Conservation (phyloP, 2,888 invertebrate species). For the Atrina japonica region DNA sequence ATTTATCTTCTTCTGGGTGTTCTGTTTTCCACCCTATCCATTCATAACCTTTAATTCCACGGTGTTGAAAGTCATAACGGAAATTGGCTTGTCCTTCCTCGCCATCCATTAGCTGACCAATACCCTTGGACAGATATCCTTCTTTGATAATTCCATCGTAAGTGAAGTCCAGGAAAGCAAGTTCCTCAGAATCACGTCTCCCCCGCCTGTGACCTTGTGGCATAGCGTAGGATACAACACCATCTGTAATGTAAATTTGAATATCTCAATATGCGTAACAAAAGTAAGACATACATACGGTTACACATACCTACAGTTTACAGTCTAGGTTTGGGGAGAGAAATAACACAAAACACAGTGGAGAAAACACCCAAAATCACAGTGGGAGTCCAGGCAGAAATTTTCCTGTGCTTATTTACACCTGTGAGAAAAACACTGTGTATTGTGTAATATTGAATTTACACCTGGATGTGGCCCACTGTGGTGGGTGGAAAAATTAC, state of each 20-base stretch:
- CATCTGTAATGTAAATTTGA: constrained; percentile 84
- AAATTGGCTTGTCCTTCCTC: constrained; percentile 89
- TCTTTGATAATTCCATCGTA: constrained; percentile 89
- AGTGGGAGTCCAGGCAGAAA: too few species aligned
- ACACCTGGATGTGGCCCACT: too few species aligned
- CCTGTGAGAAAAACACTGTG: too few species aligned
- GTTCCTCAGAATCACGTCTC: constrained; percentile 82
- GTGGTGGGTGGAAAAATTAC: too few species aligned
- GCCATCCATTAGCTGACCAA: constrained; percentile 92
- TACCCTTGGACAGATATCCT: constrained; percentile 86
- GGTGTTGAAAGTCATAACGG: constrained; percentile 85
- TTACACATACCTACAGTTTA: too few species aligned
- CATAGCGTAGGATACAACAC: constrained; percentile 92
- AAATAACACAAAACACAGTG: too few species aligned
- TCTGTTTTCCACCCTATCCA: constrained; percentile 93
- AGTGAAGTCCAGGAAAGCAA: constrained; percentile 91
- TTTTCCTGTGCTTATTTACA: too few species aligned
- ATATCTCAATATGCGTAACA: too few species aligned
- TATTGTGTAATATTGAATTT: too few species aligned
- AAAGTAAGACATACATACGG: too few species aligned
- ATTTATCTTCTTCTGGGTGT: constrained; percentile 84
- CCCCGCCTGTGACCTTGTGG: constrained; percentile 92
- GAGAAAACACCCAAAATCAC: too few species aligned
- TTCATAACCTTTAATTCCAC: constrained; percentile 86
- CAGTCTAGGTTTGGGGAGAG: too few species aligned